Evolutionary conservation across 2,888 invertebrate genomes (phyloP).

Genomic region (Lasioglossum calceatum): DNA sequence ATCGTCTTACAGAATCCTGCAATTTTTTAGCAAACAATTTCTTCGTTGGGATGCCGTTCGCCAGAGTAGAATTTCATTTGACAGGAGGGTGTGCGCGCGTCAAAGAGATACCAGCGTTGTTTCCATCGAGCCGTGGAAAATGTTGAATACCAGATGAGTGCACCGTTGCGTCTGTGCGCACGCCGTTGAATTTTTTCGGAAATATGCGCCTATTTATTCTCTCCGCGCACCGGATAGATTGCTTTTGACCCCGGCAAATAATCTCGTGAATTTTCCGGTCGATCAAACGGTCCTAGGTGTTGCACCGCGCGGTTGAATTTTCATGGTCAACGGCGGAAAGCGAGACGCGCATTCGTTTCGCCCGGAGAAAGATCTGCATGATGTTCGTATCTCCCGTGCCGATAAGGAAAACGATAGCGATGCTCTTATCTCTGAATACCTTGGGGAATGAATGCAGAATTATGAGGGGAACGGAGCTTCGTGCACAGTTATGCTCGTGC

Average conservation of each 20-base stretch:
- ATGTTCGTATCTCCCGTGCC: not conserved
- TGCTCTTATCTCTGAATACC: not conserved
- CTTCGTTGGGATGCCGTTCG: not conserved
- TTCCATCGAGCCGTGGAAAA: conserved; percentile 64
- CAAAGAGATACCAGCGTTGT: conserved; percentile 35
- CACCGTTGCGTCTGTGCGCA: conserved; percentile 29
- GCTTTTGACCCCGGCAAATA: not conserved
- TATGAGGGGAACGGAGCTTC: not conserved
- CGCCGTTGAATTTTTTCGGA: conserved; percentile 9
- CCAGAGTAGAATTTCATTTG: not conserved
- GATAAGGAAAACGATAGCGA: not conserved
- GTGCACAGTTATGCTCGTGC: not conserved
- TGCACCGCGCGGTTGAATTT: not conserved
- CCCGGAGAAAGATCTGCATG: not conserved
- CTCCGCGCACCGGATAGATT: not conserved
- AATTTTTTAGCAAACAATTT: not conserved
- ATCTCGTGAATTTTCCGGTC: not conserved
- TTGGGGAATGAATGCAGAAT: not conserved
- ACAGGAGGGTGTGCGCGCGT: not conserved
- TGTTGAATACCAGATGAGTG: conserved; percentile 67
- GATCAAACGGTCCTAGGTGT: not conserved
- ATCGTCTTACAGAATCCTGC: not conserved
- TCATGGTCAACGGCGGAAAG: not conserved
- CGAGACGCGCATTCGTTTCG: not conserved
- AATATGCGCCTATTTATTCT: not conserved